Base-by-base conservation (phyloP, 2,797 vertebrate species). In the Pelobates cultripes region DNA sequence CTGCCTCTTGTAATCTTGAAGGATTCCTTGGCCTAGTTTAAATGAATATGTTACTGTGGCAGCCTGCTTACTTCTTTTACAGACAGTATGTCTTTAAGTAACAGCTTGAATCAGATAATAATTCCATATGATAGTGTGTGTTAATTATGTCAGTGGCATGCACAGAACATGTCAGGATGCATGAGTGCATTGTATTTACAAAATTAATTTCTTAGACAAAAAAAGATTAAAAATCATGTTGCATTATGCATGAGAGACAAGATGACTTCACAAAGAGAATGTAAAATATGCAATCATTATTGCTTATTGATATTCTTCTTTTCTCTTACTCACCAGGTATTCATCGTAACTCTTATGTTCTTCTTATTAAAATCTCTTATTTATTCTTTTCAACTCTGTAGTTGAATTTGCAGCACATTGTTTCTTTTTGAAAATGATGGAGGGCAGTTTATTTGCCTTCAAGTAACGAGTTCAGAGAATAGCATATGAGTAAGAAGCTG, bases 121-220 rank as follows among this genome's bases (percentile, higher is more conserved):
- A 4, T 63, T 28, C 73, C 17, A 61, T 43, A 61, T 45, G 2
- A 55, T 77, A 42, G 64, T 53, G 43, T 28, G 40, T 55, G 64
- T 69, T 77, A 69, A 69, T 43, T 45, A 17, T 43, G 41, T 68
- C 3, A 69, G 45, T 42, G 9, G 12, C 66, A 77, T 41, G 28
- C 3, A 28, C 17, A 42, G 45, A 69, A 41, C 13, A 77, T 53
- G 64, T 42, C 64, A 77, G 14, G 40, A 43, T 57, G 64, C 28
- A 14, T 77, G 43, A 68, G 63, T 43, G 40, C 47, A 77, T 77
- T 13, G 40, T 77, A 68, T 77, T 77, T 68, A 68, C 64, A 77
- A 45, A 68, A 68, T 43, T 69, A 57, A 68, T 42, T 68, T 47
- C 40, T 68, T 68, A 77, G 41, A 68, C 41, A 68, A 67, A 74